Percentiles rank a stretch among this genome's conserved stretches.
phyloP scores from a whole-genome alignment of 2,888 invertebrate genomes.

The Helicoverpa assulta region DNA sequence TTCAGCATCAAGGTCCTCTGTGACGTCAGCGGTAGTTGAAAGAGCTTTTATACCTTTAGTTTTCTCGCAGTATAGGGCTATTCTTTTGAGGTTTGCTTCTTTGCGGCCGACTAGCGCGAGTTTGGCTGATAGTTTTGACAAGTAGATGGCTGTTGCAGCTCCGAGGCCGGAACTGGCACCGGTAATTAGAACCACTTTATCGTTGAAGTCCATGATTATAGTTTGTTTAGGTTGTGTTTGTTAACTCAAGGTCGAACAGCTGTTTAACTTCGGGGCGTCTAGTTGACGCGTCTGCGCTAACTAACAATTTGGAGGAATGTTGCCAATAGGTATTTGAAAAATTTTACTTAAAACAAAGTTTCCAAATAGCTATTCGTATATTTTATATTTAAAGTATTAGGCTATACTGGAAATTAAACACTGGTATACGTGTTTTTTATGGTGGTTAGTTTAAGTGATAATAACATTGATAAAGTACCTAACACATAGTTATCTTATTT shows the following conservation, averaged over 20 bases:
- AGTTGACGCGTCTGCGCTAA: constrained; percentile 53
- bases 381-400: too few relatives aligned
- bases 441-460: too few relatives aligned
- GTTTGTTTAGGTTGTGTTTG: constrained; percentile 48
- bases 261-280: constrained; percentile 44
- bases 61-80: constrained; percentile 87
- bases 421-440: too few relatives aligned
- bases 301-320: constrained; percentile 43
- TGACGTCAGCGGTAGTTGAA: constrained; percentile 91
- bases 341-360: constrained; percentile 4
- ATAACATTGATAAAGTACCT: too few relatives aligned
- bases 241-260: constrained; percentile 59
- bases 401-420: too few relatives aligned
- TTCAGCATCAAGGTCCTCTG: constrained; percentile 92
- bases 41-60: constrained; percentile 90
- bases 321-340: constrained; percentile 35
- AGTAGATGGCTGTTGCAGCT: constrained; percentile 92
- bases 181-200: constrained; percentile 91
- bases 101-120: constrained; percentile 91
- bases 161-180: constrained; percentile 95
- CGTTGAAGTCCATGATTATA: constrained; percentile 88
- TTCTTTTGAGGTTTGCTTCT: constrained; percentile 78
- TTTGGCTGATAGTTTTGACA: constrained; percentile 92
- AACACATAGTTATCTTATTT: too few relatives aligned
- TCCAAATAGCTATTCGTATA: neutral